Evolutionary conservation across 2,888 invertebrate species (phyloP).

Genomic region (Danaus chrysippus): DNA sequence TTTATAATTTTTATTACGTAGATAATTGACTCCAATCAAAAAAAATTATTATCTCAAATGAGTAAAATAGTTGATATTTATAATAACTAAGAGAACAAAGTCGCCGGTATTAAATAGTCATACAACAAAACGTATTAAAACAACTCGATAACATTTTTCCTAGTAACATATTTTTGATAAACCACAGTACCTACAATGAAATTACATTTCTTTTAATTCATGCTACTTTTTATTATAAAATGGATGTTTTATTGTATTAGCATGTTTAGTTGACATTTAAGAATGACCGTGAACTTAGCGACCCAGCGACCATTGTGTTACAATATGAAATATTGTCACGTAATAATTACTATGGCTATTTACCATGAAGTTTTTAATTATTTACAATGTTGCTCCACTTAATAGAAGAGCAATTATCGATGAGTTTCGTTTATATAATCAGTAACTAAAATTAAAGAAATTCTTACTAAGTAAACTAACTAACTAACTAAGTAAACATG

Average conservation of each 20-base stretch:
- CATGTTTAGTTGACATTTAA: constrained; percentile 14
- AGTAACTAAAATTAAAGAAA: too few species aligned
- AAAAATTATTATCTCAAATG: neutral
- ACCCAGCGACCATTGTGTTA: neutral
- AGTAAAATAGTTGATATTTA: neutral
- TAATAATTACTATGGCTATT: neutral
- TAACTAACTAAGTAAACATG: too few species aligned
- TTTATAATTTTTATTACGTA: neutral
- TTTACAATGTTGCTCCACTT: neutral
- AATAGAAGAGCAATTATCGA: neutral
- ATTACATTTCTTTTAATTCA: constrained; percentile 5
- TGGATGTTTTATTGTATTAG: constrained; percentile 12
- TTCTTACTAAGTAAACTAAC: too few species aligned
- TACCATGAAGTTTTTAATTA: constrained; percentile 4
- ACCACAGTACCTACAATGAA: neutral
- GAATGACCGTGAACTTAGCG: constrained; percentile 8
- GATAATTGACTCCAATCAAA: neutral
- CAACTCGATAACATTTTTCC: too few species aligned
- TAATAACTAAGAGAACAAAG: too few species aligned
- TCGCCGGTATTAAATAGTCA: too few species aligned
- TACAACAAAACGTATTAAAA: too few species aligned
- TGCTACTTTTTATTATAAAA: constrained; percentile 12
- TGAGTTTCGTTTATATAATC: too few species aligned
- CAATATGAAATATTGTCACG: neutral
- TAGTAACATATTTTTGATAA: too few species aligned